Percentiles rank a stretch among this genome's conserved stretches.
These are phyloP conservation scores for Athrips mouffetella DNA, from an alignment of 2,888 invertebrate genomes.

Conservation along the genomic window DNA sequence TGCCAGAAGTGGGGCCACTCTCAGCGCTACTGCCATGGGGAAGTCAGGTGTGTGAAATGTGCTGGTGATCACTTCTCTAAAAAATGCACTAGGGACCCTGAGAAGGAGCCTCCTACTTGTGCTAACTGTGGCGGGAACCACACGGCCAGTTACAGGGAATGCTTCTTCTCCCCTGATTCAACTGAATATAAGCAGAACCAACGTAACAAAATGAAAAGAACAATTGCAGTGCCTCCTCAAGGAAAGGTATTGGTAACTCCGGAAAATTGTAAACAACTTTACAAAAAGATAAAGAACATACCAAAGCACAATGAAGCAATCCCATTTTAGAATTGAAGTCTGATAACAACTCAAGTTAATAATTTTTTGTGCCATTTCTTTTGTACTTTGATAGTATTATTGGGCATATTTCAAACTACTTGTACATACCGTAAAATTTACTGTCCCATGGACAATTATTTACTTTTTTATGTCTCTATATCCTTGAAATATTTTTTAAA, in stretches of 20 bases:
- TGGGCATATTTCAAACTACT: too few relatives aligned
- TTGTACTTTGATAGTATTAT: too few relatives aligned
- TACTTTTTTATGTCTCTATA: too few relatives aligned
- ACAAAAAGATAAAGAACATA: conserved; percentile 5
- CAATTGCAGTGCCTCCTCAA: background rate
- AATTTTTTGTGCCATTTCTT: too few relatives aligned
- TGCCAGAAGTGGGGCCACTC: conserved; percentile 67
- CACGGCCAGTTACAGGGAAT: conserved; percentile 49
- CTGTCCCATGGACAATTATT: too few relatives aligned
- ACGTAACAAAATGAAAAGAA: conserved; percentile 12
- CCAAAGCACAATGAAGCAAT: conserved; percentile 4
- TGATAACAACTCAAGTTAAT: too few relatives aligned
- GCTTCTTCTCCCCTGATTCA: conserved; percentile 37
- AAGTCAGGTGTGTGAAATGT: conserved; percentile 58
- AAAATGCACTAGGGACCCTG: conserved; percentile 40
- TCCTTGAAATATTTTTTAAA: too few relatives aligned
- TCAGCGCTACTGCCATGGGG: conserved; percentile 52
- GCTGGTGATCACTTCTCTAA: conserved; percentile 48
- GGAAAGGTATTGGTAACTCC: conserved; percentile 11
- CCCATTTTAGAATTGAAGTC: too few relatives aligned
- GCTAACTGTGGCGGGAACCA: conserved; percentile 51
- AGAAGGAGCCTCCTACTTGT: conserved; percentile 43
- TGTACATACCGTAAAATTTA: too few relatives aligned
- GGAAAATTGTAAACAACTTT: conserved; percentile 15
- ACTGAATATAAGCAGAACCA: conserved; percentile 24